Evolutionary conservation across 1,140 invertebrate genomes (phyloP).

Genomic region (Zaprionus camerounensis): DNA sequence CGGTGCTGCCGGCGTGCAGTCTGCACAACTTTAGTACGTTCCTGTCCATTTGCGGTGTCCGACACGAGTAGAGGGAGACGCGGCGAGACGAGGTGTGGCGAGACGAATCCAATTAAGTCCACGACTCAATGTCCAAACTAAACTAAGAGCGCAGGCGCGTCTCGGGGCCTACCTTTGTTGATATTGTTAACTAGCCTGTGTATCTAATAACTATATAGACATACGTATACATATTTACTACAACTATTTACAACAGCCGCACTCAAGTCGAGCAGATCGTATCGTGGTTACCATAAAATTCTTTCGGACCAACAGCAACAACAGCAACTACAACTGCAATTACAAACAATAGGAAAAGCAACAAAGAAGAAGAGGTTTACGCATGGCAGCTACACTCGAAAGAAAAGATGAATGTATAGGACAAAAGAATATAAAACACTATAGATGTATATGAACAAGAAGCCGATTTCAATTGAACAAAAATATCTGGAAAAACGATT

Average conservation of each 20-base stretch:
- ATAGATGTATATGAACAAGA: background rate
- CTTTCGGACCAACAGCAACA: conserved; percentile 44
- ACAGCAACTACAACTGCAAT: conserved; percentile 7
- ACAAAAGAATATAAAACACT: background rate
- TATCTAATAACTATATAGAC: conserved; percentile 46
- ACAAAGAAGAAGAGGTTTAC: conserved; percentile 34
- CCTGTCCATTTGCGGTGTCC: conserved; percentile 90
- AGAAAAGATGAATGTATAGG: conserved; percentile 12
- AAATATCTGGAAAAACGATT: conserved; percentile 6
- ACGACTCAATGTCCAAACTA: conserved; percentile 9
- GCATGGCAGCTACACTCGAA: conserved; percentile 65
- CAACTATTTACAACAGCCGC: conserved; percentile 50
- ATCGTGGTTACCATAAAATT: conserved; percentile 28
- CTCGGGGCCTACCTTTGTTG: conserved; percentile 51
- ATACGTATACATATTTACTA: conserved; percentile 43
- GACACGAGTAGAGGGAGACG: conserved; percentile 84
- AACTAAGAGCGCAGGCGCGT: conserved; percentile 45
- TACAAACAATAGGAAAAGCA: background rate
- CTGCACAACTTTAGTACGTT: conserved; percentile 91
- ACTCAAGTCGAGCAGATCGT: conserved; percentile 23
- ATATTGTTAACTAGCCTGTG: conserved; percentile 75
- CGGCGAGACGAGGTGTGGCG: background rate
- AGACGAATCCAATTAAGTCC: background rate
- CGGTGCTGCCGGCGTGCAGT: conserved; percentile 90
- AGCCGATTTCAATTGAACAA: conserved; percentile 33